A percentile compares a stretch with the other conserved stretches of the same genome.
phyloP scores from a whole-genome alignment of 2,797 vertebrate species.

The Periparus ater region DNA sequence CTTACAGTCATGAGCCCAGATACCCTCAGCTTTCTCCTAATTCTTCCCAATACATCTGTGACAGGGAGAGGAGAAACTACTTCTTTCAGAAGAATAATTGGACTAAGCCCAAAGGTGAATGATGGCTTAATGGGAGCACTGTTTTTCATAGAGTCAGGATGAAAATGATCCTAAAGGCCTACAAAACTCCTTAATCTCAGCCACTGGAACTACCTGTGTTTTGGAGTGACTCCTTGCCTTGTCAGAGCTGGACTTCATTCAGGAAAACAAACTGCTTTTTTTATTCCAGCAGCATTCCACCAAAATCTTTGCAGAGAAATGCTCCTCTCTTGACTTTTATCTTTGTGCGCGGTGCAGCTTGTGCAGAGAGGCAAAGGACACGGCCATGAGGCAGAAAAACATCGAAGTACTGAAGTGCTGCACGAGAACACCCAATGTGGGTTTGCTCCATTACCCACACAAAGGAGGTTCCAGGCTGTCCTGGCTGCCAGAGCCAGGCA shows the following conservation, averaged over 20 bases:
- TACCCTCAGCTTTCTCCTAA: not conserved
- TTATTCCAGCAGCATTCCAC: not conserved
- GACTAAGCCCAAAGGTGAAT: not conserved
- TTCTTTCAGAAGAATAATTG: not conserved
- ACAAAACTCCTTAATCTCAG: not conserved
- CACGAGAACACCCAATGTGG: not conserved
- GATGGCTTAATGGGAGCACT: not conserved
- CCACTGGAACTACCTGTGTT: not conserved
- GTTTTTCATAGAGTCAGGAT: not conserved
- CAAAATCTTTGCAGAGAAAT: not conserved
- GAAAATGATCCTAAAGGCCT: not conserved
- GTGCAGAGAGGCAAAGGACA: not conserved
- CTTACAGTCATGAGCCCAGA: slow-evolving; percentile 12
- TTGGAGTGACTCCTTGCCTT: not conserved
- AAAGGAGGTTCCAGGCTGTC: not conserved
- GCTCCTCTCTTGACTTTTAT: not conserved
- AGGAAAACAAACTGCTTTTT: not conserved
- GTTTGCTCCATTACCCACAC: not conserved
- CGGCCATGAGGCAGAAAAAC: not conserved
- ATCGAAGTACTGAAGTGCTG: not conserved
- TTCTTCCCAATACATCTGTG: not conserved
- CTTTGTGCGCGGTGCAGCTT: accelerated
- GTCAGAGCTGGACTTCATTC: not conserved
- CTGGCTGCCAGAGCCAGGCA: not conserved
- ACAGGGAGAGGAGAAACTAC: not conserved